Conservation (phyloP, 1,140 invertebrate genomes). For the Glossosoma conforme region DNA sequence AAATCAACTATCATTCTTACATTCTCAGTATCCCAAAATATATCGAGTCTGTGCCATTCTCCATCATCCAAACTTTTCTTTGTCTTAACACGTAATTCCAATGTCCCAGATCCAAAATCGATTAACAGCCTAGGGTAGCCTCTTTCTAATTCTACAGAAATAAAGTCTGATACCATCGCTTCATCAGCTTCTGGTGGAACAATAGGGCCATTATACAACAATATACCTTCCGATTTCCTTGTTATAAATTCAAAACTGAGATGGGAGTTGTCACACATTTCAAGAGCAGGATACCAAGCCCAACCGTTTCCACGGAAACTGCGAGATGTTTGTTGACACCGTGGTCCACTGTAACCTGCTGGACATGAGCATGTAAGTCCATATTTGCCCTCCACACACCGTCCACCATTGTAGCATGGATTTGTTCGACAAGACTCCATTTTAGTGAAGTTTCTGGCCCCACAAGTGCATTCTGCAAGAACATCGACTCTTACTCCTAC, state of each 20-base stretch:
- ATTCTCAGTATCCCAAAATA: conserved; percentile 92
- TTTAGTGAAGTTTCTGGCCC: conserved; percentile 84
- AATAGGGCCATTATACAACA: conserved; percentile 96
- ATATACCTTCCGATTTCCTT: conserved; percentile 80
- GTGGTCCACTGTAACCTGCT: conserved; percentile 84
- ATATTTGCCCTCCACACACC: conserved; percentile 84
- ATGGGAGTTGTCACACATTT: conserved; percentile 94
- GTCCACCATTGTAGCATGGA: conserved; percentile 92
- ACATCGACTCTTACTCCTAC: conserved; percentile 89
- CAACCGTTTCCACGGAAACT: conserved; percentile 89
- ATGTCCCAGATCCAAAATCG: conserved; percentile 91
- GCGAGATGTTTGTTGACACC: conserved; percentile 92
- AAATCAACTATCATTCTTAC: conserved; percentile 89
- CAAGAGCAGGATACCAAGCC: conserved; percentile 93
- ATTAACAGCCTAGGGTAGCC: conserved; percentile 87
- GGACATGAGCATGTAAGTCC: conserved; percentile 87
- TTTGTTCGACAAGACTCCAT: conserved; percentile 83
- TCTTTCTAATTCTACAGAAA: conserved; percentile 85
- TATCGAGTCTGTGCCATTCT: conserved; percentile 92
- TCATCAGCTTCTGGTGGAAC: conserved; percentile 86
- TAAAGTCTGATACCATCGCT: conserved; percentile 86
- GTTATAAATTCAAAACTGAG: conserved; percentile 94
- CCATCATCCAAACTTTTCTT: conserved; percentile 85
- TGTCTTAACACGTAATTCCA: conserved; percentile 84
- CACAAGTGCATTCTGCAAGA: conserved; percentile 85